phyloP scores from a whole-genome alignment of 2,888 invertebrate species.

The Rhagonycha lutea region DNA sequence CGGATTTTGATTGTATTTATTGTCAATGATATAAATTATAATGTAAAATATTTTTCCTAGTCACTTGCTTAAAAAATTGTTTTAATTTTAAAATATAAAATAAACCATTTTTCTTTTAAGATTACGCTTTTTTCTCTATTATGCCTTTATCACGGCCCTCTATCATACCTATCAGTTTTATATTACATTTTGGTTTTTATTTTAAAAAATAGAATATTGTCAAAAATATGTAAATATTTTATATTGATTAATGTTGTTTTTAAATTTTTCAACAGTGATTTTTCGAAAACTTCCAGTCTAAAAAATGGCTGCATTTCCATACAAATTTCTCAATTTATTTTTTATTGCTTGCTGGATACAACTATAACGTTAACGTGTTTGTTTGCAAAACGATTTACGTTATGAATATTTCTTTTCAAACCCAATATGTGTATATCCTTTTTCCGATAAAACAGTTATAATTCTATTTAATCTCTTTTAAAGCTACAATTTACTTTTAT shows the following conservation, averaged over 20 bases:
- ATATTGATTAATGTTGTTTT: neutral
- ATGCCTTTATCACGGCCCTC: neutral
- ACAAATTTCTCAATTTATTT: conserved; percentile 12
- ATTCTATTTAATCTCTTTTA: conserved; percentile 19
- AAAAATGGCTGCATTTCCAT: neutral
- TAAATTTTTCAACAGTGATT: neutral
- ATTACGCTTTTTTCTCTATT: neutral
- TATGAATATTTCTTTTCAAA: conserved; percentile 16
- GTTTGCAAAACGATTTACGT: conserved; percentile 9
- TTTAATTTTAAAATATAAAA: neutral
- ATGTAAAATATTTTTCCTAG: neutral
- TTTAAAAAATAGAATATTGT: neutral
- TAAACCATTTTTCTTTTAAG: neutral
- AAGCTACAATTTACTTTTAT: neutral
- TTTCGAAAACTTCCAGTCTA: neutral
- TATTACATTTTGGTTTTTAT: neutral
- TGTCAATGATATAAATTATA: conserved; percentile 1
- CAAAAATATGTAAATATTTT: conserved; percentile 1
- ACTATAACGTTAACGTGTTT: conserved; percentile 16
- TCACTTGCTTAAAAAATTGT: neutral
- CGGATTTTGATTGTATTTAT: neutral
- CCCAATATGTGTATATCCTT: conserved; percentile 19
- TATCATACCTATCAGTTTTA: neutral
- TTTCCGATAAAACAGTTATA: conserved; percentile 19
- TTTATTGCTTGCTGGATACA: conserved; percentile 12